Percentiles rank a stretch among this genome's conserved stretches.
Evolutionary conservation across 1,140 invertebrate genomes (phyloP).

Genomic region (Notospermus geniculatus): DNA sequence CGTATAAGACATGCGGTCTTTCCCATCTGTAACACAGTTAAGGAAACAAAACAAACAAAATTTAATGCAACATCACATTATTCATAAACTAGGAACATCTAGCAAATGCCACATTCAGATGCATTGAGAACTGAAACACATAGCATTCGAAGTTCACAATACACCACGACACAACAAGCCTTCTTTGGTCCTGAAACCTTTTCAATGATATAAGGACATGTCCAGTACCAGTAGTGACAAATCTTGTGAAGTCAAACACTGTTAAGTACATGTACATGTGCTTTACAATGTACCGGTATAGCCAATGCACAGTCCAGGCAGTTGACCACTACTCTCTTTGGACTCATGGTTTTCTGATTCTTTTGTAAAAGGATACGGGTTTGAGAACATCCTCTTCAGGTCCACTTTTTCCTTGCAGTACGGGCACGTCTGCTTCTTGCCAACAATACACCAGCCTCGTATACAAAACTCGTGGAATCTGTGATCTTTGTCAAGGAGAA

Average conservation of each 20-base stretch:
- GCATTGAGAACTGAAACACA: no score
- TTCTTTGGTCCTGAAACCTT: no score
- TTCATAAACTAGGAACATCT: neutral
- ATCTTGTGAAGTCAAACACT: no score
- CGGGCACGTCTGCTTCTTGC: conserved; percentile 99
- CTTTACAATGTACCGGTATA: no score
- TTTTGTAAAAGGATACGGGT: conserved; percentile 80
- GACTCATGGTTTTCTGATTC: conserved; percentile 18
- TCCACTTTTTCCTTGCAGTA: conserved; percentile 99
- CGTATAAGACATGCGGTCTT: conserved; percentile 95
- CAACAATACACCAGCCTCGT: conserved; percentile 98
- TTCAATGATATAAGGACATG: no score
- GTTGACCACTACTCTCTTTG: no score
- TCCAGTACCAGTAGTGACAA: no score
- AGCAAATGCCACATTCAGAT: neutral
- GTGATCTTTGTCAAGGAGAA: conserved; percentile 28
- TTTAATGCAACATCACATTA: conserved; percentile 33
- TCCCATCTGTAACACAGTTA: conserved; percentile 76
- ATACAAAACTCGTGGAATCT: conserved; percentile 99
- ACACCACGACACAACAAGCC: no score
- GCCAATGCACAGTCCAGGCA: no score
- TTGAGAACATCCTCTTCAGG: conserved; percentile 94
- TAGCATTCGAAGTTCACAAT: no score
- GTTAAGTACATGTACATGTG: no score
- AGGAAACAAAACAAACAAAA: conserved; percentile 21